phyloP scores from a whole-genome alignment of 2,888 invertebrate genomes.

The Tubulanus polymorphus region DNA sequence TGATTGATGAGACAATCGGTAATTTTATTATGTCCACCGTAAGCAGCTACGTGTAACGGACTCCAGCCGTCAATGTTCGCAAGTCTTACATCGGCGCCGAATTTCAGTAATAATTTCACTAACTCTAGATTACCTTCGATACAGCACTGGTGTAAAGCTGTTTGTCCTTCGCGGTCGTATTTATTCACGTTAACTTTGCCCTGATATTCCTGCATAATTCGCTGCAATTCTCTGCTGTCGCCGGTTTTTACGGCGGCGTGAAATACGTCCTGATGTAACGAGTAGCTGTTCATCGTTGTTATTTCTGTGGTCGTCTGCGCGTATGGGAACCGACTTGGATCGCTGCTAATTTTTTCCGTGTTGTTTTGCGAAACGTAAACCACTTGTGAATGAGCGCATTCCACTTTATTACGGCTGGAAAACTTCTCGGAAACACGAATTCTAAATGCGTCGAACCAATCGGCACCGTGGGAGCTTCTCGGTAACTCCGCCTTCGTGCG shows the following conservation, averaged over 20 bases:
- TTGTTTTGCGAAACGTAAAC: no score
- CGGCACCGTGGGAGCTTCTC: no score
- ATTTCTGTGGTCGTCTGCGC: no score
- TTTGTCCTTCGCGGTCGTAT: conserved; percentile 53
- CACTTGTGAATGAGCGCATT: no score
- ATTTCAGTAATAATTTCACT: conserved; percentile 52
- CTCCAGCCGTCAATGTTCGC: conserved; percentile 55
- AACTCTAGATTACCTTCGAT: conserved; percentile 52
- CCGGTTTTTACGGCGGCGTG: conserved; percentile 48
- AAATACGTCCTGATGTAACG: conserved; percentile 42
- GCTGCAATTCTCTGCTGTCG: conserved; percentile 42
- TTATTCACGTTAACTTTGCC: conserved; percentile 51
- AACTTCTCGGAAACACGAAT: no score
- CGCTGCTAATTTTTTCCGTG: no score
- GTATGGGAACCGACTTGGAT: no score
- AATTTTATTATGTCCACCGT: conserved; percentile 51
- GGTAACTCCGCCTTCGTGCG: no score
- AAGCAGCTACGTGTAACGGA: conserved; percentile 51
- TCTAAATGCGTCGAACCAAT: no score
- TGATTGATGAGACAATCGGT: conserved; percentile 40
- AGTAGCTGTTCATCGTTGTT: neutral
- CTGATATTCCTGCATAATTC: conserved; percentile 44
- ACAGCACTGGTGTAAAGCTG: conserved; percentile 51
- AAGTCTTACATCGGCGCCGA: conserved; percentile 52
- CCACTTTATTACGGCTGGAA: no score